Conservation (phyloP, 2,113 vertebrate genomes). For the Thunnus thynnus region DNA sequence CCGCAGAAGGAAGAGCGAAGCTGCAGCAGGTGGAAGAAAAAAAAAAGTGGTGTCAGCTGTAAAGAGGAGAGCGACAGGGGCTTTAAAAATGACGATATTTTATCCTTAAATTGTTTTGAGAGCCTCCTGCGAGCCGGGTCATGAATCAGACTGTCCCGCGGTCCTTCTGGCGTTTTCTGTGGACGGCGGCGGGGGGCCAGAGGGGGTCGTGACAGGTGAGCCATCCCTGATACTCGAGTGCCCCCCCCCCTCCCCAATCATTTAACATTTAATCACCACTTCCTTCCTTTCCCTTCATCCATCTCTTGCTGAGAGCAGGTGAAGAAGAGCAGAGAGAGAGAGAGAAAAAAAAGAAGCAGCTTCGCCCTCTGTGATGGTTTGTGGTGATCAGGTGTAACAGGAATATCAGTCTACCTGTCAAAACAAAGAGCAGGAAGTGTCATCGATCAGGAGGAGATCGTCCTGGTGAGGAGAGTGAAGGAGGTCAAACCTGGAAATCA, state of each 20-base stretch:
- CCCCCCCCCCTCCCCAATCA: slow-evolving; percentile 74
- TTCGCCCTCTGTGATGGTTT: slow-evolving; percentile 23
- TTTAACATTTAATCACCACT: slow-evolving; percentile 77
- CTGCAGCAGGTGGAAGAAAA: slow-evolving; percentile 1
- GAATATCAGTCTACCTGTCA: slow-evolving; percentile 52
- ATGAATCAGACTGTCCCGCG: slow-evolving; percentile 82
- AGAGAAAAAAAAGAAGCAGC: background rate
- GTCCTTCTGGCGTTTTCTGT: slow-evolving; percentile 54
- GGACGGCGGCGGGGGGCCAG: slow-evolving; percentile 42
- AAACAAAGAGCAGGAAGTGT: slow-evolving; percentile 22
- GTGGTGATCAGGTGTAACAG: slow-evolving; percentile 41
- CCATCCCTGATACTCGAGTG: slow-evolving; percentile 52
- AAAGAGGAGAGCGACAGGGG: slow-evolving; percentile 49
- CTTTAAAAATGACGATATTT: slow-evolving; percentile 76
- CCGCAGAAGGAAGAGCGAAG: slow-evolving; percentile 53
- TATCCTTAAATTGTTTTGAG: slow-evolving; percentile 85
- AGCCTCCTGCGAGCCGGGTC: slow-evolving; percentile 76
- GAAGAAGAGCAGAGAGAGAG: slow-evolving; percentile 1
- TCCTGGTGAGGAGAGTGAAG: background rate
- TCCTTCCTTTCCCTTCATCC: slow-evolving; percentile 43
- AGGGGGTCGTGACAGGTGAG: slow-evolving; percentile 73
- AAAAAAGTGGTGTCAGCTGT: slow-evolving; percentile 67
- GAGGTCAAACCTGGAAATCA: too few species aligned
- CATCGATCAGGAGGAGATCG: slow-evolving; percentile 35
- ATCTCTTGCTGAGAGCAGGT: slow-evolving; percentile 50